Evolutionary conservation across 2,888 invertebrate species (phyloP), one percentile per base, ranked within the genome.

Genomic region (Noctua fimbriata): DNA sequence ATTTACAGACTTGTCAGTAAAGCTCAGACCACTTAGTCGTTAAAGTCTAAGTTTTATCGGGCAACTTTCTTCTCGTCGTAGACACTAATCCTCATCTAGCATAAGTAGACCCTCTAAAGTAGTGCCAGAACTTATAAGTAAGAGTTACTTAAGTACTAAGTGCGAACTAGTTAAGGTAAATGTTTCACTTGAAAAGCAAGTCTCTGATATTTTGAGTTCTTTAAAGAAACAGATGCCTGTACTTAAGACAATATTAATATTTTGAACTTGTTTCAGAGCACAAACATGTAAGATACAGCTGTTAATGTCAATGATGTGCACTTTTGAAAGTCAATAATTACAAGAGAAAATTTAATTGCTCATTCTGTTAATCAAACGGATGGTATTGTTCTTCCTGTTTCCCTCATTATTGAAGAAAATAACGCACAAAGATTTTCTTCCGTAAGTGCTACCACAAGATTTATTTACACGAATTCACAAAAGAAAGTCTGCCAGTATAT

Each of bases 381-480:
- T 36, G 5, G 14, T 55, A 55, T 41, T 66, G 2, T 70, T 32
- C 5, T 44, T 60, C 28, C 28, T 16, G 28, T 52, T 41, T 44
- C 41, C 52, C 24, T 36, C 44, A 28, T 28, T 52, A 14, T 41
- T 28, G 44, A 80, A 67, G n/a, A 81, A 21, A 73, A 80, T 32
- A 67, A 60, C 32, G n/a, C 72, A 70, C 63, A 70, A 82, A 70
- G 18, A 49, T 12, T 60, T 52, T 69, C 47, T 78, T 83, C 36
- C 47, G 71, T 63, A 36, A n/a, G 1, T 67, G 28, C 28, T 71
- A 7, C 21, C 28, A 69, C 28, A 47, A 70, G 47, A 78, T 81
- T 78, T 69, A 58, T 73, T 49, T 67, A 52, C 10, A n/a, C 63
- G 67, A 76, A 82, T 60, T 74, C 36, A 80, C 78, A 81, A 87